Percentiles rank a stretch among this genome's conserved stretches.
Conservation (phyloP, 2,797 vertebrate genomes). For the Heteromormyrus szaboi region DNA sequence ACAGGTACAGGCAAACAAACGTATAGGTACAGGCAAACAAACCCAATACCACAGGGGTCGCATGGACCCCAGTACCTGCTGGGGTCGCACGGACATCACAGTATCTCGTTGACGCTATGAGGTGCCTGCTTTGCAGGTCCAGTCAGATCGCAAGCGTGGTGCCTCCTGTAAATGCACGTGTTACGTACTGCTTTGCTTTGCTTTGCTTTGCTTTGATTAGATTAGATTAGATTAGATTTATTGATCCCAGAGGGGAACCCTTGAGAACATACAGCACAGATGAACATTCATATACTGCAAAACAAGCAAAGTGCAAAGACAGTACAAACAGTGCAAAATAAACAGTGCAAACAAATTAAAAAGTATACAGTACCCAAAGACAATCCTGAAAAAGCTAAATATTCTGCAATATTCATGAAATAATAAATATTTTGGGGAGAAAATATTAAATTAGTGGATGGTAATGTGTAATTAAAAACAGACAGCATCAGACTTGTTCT, state of each 20-base stretch:
- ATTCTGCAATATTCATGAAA: neutral
- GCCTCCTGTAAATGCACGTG: neutral
- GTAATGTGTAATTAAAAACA: neutral
- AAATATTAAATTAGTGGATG: neutral
- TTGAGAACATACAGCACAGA: neutral
- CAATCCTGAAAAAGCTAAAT: neutral
- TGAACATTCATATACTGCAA: neutral
- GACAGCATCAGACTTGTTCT: neutral
- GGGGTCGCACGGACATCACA: neutral
- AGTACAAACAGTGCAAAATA: neutral
- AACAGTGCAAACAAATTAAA: neutral
- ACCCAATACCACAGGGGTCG: neutral
- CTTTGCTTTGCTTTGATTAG: neutral
- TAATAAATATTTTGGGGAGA: neutral
- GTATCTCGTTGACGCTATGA: neutral
- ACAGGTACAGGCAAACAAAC: too few relatives aligned
- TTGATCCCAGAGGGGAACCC: neutral
- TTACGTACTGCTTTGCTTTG: neutral
- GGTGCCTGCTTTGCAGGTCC: neutral
- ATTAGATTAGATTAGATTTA: neutral
- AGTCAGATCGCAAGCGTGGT: neutral
- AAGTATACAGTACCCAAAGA: neutral
- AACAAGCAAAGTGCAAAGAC: neutral
- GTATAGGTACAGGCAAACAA: neutral
- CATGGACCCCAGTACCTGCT: neutral